Evolutionary conservation across 2,797 vertebrate species (phyloP).

Genomic region (Coluber constrictor): DNA sequence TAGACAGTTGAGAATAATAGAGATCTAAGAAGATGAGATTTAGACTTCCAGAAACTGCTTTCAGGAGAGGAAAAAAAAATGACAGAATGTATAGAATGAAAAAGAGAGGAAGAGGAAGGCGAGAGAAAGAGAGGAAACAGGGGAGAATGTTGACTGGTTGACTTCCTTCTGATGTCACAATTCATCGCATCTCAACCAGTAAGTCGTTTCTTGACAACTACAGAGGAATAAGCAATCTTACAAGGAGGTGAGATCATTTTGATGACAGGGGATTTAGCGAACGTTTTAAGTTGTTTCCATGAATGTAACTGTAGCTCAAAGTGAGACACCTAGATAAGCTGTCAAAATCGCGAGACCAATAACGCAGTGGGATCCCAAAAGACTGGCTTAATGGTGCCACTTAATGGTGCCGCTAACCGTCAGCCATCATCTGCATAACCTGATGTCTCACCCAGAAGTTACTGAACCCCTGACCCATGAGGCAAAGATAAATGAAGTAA

Average conservation of each 20-base stretch:
- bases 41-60: slow-evolving; percentile 10
- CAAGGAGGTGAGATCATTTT: slow-evolving; percentile 4
- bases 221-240: neutral
- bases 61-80: neutral
- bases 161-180: slow-evolving; percentile 19
- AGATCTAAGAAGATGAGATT: neutral
- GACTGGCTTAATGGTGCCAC: neutral
- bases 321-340: neutral
- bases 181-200: neutral
- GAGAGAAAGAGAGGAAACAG: neutral
- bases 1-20: neutral
- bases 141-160: neutral
- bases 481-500: neutral
- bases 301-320: neutral
- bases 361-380: neutral
- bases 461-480: neutral
- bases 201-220: neutral
- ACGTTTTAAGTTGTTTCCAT: neutral
- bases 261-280: neutral
- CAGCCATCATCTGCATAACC: neutral
- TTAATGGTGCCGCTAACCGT: neutral
- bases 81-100: slow-evolving; percentile 1
- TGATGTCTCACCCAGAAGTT: too few relatives aligned
- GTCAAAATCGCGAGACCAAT: neutral
- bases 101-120: neutral